Evolutionary conservation across 2,113 vertebrate genomes (phyloP).

Genomic region (Lepidothrix coronata): DNA sequence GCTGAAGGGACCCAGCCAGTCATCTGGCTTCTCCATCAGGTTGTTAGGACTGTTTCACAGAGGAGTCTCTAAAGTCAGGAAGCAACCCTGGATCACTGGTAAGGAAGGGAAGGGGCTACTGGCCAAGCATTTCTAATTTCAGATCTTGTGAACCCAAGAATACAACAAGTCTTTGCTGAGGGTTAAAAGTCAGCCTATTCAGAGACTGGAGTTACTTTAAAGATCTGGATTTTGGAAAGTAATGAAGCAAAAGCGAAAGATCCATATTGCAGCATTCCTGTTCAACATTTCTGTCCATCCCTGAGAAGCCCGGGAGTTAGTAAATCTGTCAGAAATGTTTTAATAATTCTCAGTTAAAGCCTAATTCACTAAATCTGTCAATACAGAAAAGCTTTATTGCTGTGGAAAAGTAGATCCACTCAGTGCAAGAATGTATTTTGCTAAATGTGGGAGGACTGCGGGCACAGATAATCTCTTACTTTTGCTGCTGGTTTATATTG

Average conservation of each 20-base stretch:
- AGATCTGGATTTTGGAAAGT: not conserved
- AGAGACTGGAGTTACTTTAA: not conserved
- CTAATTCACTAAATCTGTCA: conserved; percentile 62
- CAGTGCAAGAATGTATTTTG: not conserved
- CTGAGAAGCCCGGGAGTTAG: conserved; percentile 12
- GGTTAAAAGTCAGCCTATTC: not conserved
- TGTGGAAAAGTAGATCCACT: conserved; percentile 32
- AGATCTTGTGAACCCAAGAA: not conserved
- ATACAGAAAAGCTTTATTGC: conserved; percentile 34
- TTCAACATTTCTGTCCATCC: conserved; percentile 15
- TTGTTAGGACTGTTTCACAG: not conserved
- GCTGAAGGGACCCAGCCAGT: not conserved
- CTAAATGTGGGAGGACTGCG: not conserved
- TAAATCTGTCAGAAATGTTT: conserved; percentile 63
- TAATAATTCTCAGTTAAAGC: conserved; percentile 57
- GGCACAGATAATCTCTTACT: not conserved
- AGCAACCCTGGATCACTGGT: not conserved
- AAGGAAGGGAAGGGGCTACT: not conserved
- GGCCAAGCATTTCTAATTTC: not conserved
- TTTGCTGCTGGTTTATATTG: not conserved
- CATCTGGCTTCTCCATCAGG: conserved; percentile 5
- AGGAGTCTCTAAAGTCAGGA: not conserved
- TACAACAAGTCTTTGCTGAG: not conserved
- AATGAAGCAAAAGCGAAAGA: conserved; percentile 21
- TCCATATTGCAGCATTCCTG: not conserved